These are phyloP conservation scores for Solenodon paradoxus DNA, from an alignment of 2,113 vertebrate genomes.

Conservation along the genomic window DNA sequence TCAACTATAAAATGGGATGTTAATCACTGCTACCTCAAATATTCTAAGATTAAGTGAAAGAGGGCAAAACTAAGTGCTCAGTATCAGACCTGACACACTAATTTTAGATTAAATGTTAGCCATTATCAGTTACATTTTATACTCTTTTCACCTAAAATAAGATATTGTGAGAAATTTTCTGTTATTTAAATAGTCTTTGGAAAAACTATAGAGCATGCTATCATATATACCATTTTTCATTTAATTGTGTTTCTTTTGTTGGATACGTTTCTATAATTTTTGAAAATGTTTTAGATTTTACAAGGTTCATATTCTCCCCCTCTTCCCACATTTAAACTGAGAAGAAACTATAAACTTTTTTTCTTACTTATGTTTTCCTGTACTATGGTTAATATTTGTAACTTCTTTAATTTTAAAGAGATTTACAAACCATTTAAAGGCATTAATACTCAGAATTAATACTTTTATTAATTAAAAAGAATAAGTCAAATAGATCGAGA, in stretches of 20 bases:
- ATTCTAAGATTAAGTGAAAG: neutral
- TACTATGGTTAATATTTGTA: neutral
- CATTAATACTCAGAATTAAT: neutral
- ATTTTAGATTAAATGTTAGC: neutral
- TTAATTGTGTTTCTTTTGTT: neutral
- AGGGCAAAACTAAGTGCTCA: too few relatives aligned
- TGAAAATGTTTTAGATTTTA: neutral
- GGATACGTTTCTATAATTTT: neutral
- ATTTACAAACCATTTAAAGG: neutral
- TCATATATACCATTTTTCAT: neutral
- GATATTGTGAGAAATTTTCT: neutral
- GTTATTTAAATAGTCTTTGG: neutral
- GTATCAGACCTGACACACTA: neutral
- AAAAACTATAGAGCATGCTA: neutral
- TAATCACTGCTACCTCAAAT: neutral
- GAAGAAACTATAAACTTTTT: neutral
- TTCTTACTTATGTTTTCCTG: neutral
- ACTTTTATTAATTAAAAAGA: neutral
- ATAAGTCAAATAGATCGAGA: neutral
- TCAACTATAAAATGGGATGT: neutral
- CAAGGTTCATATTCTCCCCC: neutral
- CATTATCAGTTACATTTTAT: neutral
- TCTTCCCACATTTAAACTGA: neutral
- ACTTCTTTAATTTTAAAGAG: neutral
- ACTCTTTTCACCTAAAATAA: neutral